Evolutionary conservation across 1,140 invertebrate genomes (phyloP).

Genomic region (Stenopsyche tienmushanensis): DNA sequence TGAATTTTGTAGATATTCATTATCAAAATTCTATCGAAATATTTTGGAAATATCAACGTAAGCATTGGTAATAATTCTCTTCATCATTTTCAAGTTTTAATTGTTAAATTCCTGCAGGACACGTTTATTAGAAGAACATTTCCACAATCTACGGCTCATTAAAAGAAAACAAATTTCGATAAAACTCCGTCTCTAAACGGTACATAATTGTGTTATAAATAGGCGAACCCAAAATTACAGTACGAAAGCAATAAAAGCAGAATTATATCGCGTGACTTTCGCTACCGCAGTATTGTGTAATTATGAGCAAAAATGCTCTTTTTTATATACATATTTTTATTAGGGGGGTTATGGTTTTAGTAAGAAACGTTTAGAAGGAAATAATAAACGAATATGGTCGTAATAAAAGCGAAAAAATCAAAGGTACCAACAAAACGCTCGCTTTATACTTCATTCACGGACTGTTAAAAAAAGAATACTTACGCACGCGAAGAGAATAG

Average conservation of each 20-base stretch:
- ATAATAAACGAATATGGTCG: slow-evolving; percentile 22
- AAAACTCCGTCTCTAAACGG: slow-evolving; percentile 19
- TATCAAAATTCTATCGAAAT: too few relatives aligned
- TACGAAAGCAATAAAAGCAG: slow-evolving; percentile 21
- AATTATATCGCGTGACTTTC: slow-evolving; percentile 31
- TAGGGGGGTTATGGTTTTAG: slow-evolving; percentile 18
- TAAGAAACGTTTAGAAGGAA: slow-evolving; percentile 17
- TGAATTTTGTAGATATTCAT: too few relatives aligned
- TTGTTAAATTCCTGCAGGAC: too few relatives aligned
- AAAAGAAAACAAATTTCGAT: slow-evolving; percentile 24
- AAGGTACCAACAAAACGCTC: too few relatives aligned
- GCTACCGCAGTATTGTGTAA: slow-evolving; percentile 24
- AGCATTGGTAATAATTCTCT: too few relatives aligned
- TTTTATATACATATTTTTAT: slow-evolving; percentile 28
- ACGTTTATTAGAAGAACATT: too few relatives aligned
- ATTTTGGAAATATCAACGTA: too few relatives aligned
- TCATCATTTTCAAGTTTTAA: too few relatives aligned
- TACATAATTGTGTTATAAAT: slow-evolving; percentile 27
- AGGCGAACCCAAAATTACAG: slow-evolving; percentile 27
- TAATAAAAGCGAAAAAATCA: neutral
- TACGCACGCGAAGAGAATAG: neutral
- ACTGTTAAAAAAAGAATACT: neutral
- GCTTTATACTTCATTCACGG: neutral
- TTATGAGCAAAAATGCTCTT: slow-evolving; percentile 22
- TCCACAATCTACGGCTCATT: slow-evolving; percentile 6